phyloP scores from a whole-genome alignment of 2,888 invertebrate species.

The Aelia acuminata region DNA sequence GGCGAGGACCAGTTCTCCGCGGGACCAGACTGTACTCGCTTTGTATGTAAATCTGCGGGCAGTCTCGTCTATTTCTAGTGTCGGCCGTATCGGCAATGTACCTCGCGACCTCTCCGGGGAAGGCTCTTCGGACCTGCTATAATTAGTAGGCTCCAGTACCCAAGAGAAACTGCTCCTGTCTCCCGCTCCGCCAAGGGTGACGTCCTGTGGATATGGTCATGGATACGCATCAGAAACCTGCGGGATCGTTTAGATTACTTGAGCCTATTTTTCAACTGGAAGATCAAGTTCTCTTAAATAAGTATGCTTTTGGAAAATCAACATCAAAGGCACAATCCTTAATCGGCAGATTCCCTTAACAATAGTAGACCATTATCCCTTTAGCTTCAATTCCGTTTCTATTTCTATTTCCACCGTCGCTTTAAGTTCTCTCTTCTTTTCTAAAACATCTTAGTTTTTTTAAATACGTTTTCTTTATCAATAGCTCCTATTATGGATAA shows the following conservation, averaged over 20 bases:
- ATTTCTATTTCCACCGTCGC: no score
- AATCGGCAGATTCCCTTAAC: no score
- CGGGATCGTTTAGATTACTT: neutral
- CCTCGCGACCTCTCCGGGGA: constrained; percentile 25
- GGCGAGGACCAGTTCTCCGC: constrained; percentile 21
- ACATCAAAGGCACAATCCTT: no score
- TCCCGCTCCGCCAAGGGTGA: neutral
- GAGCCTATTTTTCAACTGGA: neutral
- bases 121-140: constrained; percentile 23
- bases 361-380: no score
- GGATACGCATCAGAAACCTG: neutral
- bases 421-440: no score
- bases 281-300: no score
- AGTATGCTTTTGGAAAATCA: no score
- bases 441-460: no score
- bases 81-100: constrained; percentile 44
- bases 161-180: constrained; percentile 21
- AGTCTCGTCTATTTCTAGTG: constrained; percentile 56
- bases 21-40: constrained; percentile 50
- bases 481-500: no score
- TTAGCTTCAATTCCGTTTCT: no score
- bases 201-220: neutral
- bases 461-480: no score
- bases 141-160: constrained; percentile 7
- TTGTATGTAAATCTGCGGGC: constrained; percentile 54